Percentiles rank a stretch among this genome's conserved stretches.
Evolutionary conservation across 2,888 invertebrate species (phyloP).

Genomic region (Sipha maydis): DNA sequence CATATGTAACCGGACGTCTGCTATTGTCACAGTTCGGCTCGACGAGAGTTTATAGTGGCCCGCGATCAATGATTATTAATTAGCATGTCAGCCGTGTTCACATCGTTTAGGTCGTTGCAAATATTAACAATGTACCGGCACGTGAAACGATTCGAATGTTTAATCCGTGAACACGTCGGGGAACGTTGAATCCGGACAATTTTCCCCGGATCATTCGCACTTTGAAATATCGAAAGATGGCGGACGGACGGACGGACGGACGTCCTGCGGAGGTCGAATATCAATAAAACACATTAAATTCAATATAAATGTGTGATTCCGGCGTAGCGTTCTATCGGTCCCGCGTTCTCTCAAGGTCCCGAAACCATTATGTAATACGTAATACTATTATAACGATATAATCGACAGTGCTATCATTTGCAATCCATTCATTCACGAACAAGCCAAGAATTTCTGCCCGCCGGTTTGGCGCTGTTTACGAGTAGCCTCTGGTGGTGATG

Average conservation of each 20-base stretch:
- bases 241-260: neutral
- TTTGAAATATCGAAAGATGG: neutral
- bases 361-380: neutral
- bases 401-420: no score
- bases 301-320: neutral
- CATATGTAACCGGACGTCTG: neutral
- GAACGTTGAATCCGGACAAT: neutral
- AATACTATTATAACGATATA: neutral
- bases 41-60: neutral
- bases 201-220: no score
- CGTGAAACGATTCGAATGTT: no score
- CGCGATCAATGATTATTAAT: neutral
- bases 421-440: slow-evolving; percentile 37
- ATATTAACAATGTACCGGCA: neutral
- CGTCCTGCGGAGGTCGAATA: neutral
- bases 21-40: neutral
- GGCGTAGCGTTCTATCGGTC: neutral
- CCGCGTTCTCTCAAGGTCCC: neutral
- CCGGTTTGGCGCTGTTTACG: slow-evolving; percentile 4
- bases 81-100: neutral
- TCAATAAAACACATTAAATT: neutral
- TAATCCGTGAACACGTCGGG: no score
- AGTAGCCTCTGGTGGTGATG: neutral
- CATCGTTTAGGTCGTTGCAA: neutral
- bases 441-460: neutral